Percentiles rank a stretch among this genome's conserved stretches.
Evolutionary conservation across 2,888 invertebrate genomes (phyloP).

Genomic region (Eupithecia centaureata): DNA sequence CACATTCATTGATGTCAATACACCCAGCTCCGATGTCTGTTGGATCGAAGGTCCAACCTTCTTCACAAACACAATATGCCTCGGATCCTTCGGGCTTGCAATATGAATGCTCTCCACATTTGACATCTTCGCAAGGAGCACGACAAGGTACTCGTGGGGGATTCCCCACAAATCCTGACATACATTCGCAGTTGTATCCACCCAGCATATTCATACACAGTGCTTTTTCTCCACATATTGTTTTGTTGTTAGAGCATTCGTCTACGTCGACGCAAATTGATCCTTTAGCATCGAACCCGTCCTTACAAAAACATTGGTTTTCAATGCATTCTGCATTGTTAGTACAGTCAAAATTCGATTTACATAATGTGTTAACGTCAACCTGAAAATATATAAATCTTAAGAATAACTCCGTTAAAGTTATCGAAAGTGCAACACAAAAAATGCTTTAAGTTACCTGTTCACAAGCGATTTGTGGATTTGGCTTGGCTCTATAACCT

Average conservation of each 20-base stretch:
- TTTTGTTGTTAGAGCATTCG: constrained; percentile 86
- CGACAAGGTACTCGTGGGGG: constrained; percentile 92
- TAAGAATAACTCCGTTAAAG: constrained; percentile 13
- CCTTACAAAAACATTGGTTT: constrained; percentile 94
- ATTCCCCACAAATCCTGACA: constrained; percentile 91
- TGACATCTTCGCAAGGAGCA: constrained; percentile 96
- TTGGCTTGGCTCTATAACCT: constrained; percentile 93
- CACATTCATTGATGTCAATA: constrained; percentile 96
- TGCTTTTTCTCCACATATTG: constrained; percentile 89
- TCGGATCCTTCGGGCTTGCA: constrained; percentile 95
- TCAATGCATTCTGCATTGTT: constrained; percentile 96
- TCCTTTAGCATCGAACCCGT: constrained; percentile 92
- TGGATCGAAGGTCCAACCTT: constrained; percentile 96
- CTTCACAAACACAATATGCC: constrained; percentile 96
- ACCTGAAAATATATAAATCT: constrained; percentile 78
- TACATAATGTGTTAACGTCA: constrained; percentile 93
- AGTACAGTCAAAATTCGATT: constrained; percentile 94
- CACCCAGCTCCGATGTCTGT: constrained; percentile 95
- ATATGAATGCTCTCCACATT: constrained; percentile 94
- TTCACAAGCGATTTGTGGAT: constrained; percentile 93
- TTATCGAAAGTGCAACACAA: constrained; percentile 5
- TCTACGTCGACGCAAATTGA: constrained; percentile 92
- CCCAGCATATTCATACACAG: constrained; percentile 92
- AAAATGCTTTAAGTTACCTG: constrained; percentile 82
- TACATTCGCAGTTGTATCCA: constrained; percentile 92